Percentiles rank a stretch among this genome's conserved stretches.
These are phyloP conservation scores for Centropristis striata DNA, from an alignment of 2,113 vertebrate genomes.

Conservation along the genomic window DNA sequence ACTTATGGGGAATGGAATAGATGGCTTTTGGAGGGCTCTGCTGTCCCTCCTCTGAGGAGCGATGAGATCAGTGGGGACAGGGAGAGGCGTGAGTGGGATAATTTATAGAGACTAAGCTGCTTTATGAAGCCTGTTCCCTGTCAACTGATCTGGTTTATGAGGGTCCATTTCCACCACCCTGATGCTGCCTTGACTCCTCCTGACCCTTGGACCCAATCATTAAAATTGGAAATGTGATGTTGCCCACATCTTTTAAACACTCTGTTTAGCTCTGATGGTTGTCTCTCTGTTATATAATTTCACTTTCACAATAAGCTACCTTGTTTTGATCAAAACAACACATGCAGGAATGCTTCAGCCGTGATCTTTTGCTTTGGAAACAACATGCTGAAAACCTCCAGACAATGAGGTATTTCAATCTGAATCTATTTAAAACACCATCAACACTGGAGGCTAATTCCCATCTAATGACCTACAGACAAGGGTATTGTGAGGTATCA, in stretches of 20 bases:
- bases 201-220: constrained; percentile 45
- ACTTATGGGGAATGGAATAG: background rate
- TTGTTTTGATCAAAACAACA: constrained; percentile 33
- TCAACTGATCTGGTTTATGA: constrained; percentile 49
- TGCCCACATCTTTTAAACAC: background rate
- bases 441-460: background rate
- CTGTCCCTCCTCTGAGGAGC: background rate
- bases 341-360: rapidly evolving
- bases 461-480: background rate
- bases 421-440: background rate
- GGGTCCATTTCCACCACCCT: background rate
- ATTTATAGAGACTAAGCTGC: constrained; percentile 34
- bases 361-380: constrained; percentile 29
- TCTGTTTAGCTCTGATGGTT: background rate
- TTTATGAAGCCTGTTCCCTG: constrained; percentile 9
- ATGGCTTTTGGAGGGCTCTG: background rate
- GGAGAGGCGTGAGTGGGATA: background rate
- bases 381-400: background rate
- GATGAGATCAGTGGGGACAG: constrained; percentile 7
- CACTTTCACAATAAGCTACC: background rate
- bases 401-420: background rate
- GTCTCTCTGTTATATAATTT: background rate
- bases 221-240: background rate
- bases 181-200: background rate
- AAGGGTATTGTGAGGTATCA: background rate